phyloP scores from a whole-genome alignment of 2,888 invertebrate species.

The Hypsopygia costalis region DNA sequence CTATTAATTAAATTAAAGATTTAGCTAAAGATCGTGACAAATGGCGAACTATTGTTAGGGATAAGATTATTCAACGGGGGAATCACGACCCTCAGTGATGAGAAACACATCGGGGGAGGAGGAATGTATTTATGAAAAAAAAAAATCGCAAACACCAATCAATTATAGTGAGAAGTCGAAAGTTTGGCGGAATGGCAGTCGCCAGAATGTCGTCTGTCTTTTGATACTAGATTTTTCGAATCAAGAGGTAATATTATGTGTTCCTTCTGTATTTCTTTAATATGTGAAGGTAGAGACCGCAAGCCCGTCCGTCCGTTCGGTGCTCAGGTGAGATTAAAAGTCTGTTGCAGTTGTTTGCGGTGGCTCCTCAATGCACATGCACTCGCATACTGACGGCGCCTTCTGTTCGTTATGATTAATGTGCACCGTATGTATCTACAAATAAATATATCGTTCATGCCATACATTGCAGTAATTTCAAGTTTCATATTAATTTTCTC shows the following conservation, averaged over 20 bases:
- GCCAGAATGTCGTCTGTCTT: too few relatives aligned
- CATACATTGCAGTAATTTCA: constrained; percentile 52
- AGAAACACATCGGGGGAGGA: too few relatives aligned
- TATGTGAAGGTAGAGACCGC: constrained; percentile 41
- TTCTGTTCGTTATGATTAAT: constrained; percentile 63
- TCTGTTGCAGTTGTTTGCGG: constrained; percentile 65
- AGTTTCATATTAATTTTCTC: constrained; percentile 45
- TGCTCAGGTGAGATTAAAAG: constrained; percentile 69
- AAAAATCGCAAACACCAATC: too few relatives aligned
- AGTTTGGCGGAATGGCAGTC: too few relatives aligned
- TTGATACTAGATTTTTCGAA: too few relatives aligned
- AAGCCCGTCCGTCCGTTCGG: constrained; percentile 29
- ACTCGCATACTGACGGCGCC: constrained; percentile 40
- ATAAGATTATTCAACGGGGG: too few relatives aligned
- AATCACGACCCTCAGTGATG: too few relatives aligned
- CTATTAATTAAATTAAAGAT: too few relatives aligned
- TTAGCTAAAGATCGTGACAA: too few relatives aligned
- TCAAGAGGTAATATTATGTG: background rate
- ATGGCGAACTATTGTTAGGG: too few relatives aligned
- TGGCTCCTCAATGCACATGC: constrained; percentile 52
- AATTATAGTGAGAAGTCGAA: too few relatives aligned
- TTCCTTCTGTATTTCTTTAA: constrained; percentile 8
- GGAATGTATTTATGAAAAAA: too few relatives aligned
- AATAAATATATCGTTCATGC: constrained; percentile 44
- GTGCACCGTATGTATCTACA: constrained; percentile 47